These are phyloP conservation scores for Psettodes erumei DNA, from an alignment of 2,113 vertebrate genomes.

Conservation along the genomic window DNA sequence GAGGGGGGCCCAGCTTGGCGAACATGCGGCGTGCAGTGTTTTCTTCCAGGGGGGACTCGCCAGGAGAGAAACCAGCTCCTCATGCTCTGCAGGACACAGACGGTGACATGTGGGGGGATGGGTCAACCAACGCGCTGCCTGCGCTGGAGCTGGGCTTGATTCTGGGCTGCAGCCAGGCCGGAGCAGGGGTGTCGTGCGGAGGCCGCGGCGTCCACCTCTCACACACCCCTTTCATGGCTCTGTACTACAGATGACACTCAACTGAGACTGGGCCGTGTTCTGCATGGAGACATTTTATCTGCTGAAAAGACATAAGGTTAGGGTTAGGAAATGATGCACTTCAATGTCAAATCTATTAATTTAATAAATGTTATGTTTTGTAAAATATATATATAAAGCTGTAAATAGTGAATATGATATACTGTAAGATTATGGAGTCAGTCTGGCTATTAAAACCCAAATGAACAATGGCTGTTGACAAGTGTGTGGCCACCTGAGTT, in stretches of 20 bases:
- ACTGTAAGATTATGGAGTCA: conserved; percentile 58
- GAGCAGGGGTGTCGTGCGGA: conserved; percentile 69
- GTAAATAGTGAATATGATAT: conserved; percentile 79
- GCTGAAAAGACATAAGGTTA: not conserved
- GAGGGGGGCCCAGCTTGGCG: conserved; percentile 44
- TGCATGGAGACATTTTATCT: not conserved
- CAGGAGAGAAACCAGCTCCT: conserved; percentile 7
- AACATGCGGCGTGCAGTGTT: conserved; percentile 59
- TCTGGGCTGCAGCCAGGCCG: conserved; percentile 75
- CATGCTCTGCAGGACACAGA: conserved; percentile 58
- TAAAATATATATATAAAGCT: conserved; percentile 55
- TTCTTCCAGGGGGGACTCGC: conserved; percentile 35
- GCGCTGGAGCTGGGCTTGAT: conserved; percentile 74
- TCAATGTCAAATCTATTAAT: conserved; percentile 78
- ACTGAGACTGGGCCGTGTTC: conserved; percentile 7
- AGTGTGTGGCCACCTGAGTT: conserved; percentile 5
- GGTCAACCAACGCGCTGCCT: not conserved
- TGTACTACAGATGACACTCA: conserved; percentile 74
- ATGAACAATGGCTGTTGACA: conserved; percentile 8
- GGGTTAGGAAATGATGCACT: conserved; percentile 80
- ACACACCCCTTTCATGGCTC: conserved; percentile 81
- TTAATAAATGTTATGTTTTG: conserved; percentile 76
- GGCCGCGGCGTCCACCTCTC: conserved; percentile 68
- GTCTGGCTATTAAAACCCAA: conserved; percentile 56
- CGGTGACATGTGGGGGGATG: conserved; percentile 58